phyloP scores from a whole-genome alignment of 2,888 invertebrate species.

The Volucella inanis region DNA sequence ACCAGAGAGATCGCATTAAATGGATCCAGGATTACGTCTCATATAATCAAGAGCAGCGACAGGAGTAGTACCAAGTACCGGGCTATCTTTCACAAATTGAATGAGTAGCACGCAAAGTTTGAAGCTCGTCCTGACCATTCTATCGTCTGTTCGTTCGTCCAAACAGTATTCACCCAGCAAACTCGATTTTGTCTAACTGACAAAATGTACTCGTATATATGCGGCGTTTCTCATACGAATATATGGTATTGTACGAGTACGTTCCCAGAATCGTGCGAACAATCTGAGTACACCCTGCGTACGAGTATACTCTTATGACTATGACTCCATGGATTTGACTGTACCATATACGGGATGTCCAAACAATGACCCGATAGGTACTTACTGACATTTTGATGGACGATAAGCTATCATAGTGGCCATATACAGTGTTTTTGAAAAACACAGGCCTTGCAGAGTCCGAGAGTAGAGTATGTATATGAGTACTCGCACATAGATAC shows the following conservation, averaged over 20 bases:
- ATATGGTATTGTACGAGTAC: background rate
- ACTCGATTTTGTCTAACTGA: conserved; percentile 52
- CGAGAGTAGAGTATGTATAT: too few species aligned
- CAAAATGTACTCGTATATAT: conserved; percentile 41
- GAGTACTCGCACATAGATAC: too few species aligned
- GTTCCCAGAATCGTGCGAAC: conserved; percentile 46
- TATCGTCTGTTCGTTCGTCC: background rate
- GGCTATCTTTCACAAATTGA: conserved; percentile 67
- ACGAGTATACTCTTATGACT: conserved; percentile 14
- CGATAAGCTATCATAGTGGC: conserved; percentile 74
- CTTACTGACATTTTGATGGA: conserved; percentile 75
- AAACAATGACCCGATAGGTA: conserved; percentile 75
- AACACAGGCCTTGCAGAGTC: conserved; percentile 18
- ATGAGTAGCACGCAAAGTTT: conserved; percentile 65
- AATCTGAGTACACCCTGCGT: conserved; percentile 39
- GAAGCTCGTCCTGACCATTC: background rate
- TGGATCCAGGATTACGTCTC: conserved; percentile 68
- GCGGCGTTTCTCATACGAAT: background rate
- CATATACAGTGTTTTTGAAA: conserved; percentile 67
- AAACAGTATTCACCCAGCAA: background rate
- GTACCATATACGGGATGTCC: conserved; percentile 53
- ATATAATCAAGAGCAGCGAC: conserved; percentile 67
- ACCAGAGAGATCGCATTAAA: conserved; percentile 70
- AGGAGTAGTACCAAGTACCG: background rate
- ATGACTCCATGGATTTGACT: conserved; percentile 48